Conservation (phyloP, 2,888 invertebrate genomes). For the Drosophila buzzatii region DNA sequence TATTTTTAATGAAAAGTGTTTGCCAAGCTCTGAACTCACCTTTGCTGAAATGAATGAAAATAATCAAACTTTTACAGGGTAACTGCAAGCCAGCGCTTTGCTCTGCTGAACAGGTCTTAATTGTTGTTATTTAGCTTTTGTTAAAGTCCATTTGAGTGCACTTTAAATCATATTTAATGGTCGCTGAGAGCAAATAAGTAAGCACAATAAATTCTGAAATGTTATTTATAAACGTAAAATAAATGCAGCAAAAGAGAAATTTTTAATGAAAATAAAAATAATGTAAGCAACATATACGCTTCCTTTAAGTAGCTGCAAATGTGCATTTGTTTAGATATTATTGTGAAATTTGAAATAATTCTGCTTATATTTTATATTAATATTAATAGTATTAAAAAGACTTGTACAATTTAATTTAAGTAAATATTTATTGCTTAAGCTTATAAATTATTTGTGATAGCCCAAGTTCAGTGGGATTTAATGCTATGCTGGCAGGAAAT, state of each 20-base stretch:
- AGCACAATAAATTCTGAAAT: constrained; percentile 48
- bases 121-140: constrained; percentile 1
- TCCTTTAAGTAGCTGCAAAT: constrained; percentile 39
- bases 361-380: too few species aligned
- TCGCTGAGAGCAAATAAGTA: constrained; percentile 29
- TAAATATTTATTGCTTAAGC: not conserved
- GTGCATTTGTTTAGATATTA: constrained; percentile 14
- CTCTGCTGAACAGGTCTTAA: not conserved
- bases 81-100: not conserved
- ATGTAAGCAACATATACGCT: not conserved
- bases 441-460: not conserved
- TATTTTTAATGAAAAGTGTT: not conserved
- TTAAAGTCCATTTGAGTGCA: constrained; percentile 36
- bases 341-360: too few species aligned
- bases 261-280: constrained; percentile 16
- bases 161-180: constrained; percentile 66
- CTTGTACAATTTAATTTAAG: not conserved
- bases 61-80: not conserved
- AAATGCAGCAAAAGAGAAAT: constrained; percentile 27
- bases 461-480: not conserved
- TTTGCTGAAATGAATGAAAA: too few species aligned
- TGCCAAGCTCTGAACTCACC: not conserved
- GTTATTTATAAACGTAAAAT: constrained; percentile 39
- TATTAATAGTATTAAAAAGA: not conserved
- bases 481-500: constrained; percentile 9